These are phyloP conservation scores for Sarcoramphus papa DNA, from an alignment of 2,797 vertebrate species.

Conservation along the genomic window DNA sequence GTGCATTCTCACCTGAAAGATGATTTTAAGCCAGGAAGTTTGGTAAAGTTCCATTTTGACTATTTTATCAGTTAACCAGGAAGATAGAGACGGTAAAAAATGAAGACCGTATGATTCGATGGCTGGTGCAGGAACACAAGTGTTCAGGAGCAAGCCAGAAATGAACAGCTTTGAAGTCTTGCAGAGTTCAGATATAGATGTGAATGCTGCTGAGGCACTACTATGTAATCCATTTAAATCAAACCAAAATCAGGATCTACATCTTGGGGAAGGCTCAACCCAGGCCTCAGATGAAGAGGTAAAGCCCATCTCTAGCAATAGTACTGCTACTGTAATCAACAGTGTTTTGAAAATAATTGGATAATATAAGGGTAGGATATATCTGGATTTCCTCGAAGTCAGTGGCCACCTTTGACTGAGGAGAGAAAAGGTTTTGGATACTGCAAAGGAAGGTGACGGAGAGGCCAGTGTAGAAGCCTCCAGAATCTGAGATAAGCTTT, in stretches of 20 bases:
- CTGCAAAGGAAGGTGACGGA: neutral
- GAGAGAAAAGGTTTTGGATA: neutral
- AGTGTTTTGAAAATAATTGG: neutral
- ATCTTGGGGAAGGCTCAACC: neutral
- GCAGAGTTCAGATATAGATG: neutral
- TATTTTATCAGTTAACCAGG: slow-evolving; percentile 11
- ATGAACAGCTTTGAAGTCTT: neutral
- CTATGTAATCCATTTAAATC: neutral
- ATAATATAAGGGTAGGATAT: neutral
- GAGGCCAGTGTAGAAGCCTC: slow-evolving; percentile 12
- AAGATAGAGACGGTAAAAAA: neutral
- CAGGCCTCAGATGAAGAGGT: neutral
- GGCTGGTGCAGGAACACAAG: neutral
- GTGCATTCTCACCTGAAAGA: slow-evolving; percentile 9
- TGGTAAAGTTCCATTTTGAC: neutral
- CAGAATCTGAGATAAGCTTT: slow-evolving; percentile 54
- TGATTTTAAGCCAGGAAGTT: slow-evolving; percentile 2
- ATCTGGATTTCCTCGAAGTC: neutral
- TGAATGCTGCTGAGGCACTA: neutral
- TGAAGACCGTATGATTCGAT: neutral
- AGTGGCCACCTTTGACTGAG: neutral
- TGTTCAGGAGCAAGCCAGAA: neutral
- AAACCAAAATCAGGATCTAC: neutral
- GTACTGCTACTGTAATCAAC: neutral
- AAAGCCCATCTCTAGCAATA: neutral